Conservation (phyloP, 2,888 invertebrate genomes). For the Phragmatobia fuliginosa region DNA sequence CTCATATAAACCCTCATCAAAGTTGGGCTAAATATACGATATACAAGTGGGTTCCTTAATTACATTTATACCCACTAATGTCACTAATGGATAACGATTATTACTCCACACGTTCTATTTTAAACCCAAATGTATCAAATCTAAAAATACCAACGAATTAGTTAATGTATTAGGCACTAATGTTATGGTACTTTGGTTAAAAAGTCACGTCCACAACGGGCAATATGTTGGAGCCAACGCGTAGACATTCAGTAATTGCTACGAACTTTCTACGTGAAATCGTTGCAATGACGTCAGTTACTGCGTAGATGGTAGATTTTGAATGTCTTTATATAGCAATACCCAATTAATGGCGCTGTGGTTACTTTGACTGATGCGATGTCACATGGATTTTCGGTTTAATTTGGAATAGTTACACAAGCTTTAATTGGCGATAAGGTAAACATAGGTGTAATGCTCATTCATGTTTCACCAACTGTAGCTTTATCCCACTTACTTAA, state of each 20-base stretch:
- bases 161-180: constrained; percentile 10
- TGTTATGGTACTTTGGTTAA: constrained; percentile 5
- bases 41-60: not conserved
- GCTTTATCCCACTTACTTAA: too few relatives aligned
- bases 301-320: constrained; percentile 7
- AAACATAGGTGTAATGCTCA: too few relatives aligned
- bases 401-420: not conserved
- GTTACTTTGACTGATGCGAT: not conserved
- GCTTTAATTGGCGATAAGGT: not conserved
- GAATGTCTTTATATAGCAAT: not conserved
- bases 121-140: not conserved
- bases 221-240: constrained; percentile 6
- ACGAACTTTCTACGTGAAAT: constrained; percentile 14
- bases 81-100: not conserved
- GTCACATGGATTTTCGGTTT: not conserved
- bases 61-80: not conserved
- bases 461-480: too few relatives aligned
- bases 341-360: not conserved
- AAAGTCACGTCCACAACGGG: constrained; percentile 10
- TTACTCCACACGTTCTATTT: not conserved
- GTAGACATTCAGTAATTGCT: constrained; percentile 21
- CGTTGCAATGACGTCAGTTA: constrained; percentile 16
- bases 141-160: constrained; percentile 13
- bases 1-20: not conserved
- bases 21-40: not conserved